Evolutionary conservation across 2,113 vertebrate genomes (phyloP).

Genomic region (Furnarius figulus): DNA sequence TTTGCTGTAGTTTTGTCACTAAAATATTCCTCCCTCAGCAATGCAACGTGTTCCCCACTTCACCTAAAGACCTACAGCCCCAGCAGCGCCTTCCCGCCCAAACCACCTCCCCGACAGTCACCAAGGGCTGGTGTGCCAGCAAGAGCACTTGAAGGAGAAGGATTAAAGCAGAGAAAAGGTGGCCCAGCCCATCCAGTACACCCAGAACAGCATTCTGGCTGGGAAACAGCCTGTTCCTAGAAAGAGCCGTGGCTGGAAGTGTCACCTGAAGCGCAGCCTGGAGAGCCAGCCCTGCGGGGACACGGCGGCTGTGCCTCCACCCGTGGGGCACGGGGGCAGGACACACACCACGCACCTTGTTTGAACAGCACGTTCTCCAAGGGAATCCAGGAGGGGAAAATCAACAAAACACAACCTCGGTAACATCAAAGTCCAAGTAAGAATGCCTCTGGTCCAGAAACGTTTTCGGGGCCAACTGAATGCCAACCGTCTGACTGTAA

Average conservation of each 20-base stretch:
- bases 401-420: not conserved
- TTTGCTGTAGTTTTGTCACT: not conserved
- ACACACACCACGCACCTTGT: accelerated
- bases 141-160: not conserved
- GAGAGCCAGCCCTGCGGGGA: not conserved
- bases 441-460: not conserved
- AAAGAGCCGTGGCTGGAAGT: not conserved
- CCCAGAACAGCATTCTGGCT: accelerated
- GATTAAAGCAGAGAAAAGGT: not conserved
- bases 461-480: not conserved
- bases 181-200: accelerated
- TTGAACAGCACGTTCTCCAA: accelerated
- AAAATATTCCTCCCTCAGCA: not conserved
- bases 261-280: not conserved
- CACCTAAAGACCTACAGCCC: not conserved
- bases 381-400: not conserved
- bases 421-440: not conserved
- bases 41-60: accelerated
- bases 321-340: accelerated
- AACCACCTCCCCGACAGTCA: not conserved
- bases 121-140: accelerated
- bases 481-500: not conserved
- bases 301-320: accelerated
- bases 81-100: accelerated
- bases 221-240: not conserved